These are phyloP conservation scores for Clamator glandarius DNA, from an alignment of 2,797 vertebrate genomes.

Conservation along the genomic window DNA sequence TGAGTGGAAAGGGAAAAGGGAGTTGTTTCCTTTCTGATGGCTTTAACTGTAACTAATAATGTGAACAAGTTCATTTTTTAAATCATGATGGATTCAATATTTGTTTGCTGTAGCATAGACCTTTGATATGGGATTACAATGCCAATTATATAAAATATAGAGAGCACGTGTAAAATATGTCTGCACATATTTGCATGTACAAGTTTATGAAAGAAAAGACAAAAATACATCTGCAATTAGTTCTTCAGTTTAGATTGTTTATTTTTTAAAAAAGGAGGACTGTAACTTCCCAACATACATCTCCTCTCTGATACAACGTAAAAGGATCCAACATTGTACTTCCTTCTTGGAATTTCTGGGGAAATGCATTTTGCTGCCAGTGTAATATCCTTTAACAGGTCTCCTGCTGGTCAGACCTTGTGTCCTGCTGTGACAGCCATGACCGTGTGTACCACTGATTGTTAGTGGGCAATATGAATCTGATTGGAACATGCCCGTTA, in stretches of 20 bases:
- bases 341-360: slow-evolving; percentile 55
- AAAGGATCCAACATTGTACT: slow-evolving; percentile 46
- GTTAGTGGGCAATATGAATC: slow-evolving; percentile 78
- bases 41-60: background rate
- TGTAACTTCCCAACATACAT: slow-evolving; percentile 47
- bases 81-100: background rate
- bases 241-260: background rate
- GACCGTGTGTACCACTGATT: slow-evolving; percentile 70
- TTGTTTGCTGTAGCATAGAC: background rate
- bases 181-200: background rate
- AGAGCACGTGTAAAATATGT: background rate
- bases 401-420: slow-evolving; percentile 68
- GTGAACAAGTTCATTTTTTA: background rate
- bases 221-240: background rate
- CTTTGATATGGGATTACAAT: background rate
- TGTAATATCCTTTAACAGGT: slow-evolving; percentile 71
- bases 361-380: slow-evolving; percentile 71
- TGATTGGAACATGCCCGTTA: slow-evolving; percentile 77
- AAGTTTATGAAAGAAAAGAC: background rate
- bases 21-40: background rate
- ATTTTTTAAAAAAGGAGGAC: slow-evolving; percentile 47
- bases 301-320: slow-evolving; percentile 16
- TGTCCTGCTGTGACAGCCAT: slow-evolving; percentile 74
- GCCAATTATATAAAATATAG: background rate
- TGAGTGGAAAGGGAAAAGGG: background rate